These are phyloP conservation scores for Eristalis tenax DNA, from an alignment of 2,888 invertebrate genomes.

Conservation along the genomic window DNA sequence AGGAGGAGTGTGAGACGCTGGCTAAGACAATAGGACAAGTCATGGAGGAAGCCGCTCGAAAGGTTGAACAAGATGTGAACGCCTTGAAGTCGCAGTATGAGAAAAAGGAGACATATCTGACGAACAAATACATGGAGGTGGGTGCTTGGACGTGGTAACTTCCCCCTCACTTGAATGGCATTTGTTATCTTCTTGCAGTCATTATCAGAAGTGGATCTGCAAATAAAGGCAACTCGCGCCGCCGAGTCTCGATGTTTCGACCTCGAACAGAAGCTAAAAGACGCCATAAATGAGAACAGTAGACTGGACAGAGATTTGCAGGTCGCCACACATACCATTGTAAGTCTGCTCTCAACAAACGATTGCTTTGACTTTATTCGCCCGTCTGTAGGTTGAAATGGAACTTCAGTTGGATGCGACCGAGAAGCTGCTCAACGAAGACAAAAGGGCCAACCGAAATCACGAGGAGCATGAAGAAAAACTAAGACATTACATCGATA, in stretches of 20 bases:
- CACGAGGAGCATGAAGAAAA: slow-evolving; percentile 74
- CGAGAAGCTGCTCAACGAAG: slow-evolving; percentile 84
- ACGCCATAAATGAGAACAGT: slow-evolving; percentile 74
- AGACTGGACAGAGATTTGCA: slow-evolving; percentile 79
- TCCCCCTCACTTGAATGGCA: neutral
- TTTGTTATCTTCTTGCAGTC: slow-evolving; percentile 64
- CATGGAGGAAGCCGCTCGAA: slow-evolving; percentile 83
- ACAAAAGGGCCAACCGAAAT: slow-evolving; percentile 82
- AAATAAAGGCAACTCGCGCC: slow-evolving; percentile 73
- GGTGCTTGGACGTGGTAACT: neutral
- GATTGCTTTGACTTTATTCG: neutral
- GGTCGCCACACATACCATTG: slow-evolving; percentile 78
- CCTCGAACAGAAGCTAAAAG: slow-evolving; percentile 76
- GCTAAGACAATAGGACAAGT: slow-evolving; percentile 83
- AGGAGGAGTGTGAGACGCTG: slow-evolving; percentile 83
- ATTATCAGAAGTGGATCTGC: slow-evolving; percentile 68
- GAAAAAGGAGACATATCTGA: slow-evolving; percentile 83
- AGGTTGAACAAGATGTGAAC: slow-evolving; percentile 84
- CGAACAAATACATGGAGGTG: slow-evolving; percentile 81
- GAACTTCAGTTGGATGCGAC: slow-evolving; percentile 84
- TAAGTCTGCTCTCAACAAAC: slow-evolving; percentile 31
- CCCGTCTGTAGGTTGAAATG: slow-evolving; percentile 82
- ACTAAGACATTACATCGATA: slow-evolving; percentile 73
- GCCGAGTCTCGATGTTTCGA: slow-evolving; percentile 79
- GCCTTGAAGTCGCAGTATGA: slow-evolving; percentile 84